phyloP scores from a whole-genome alignment of 2,888 invertebrate species.

The Bimastos eiseni region DNA sequence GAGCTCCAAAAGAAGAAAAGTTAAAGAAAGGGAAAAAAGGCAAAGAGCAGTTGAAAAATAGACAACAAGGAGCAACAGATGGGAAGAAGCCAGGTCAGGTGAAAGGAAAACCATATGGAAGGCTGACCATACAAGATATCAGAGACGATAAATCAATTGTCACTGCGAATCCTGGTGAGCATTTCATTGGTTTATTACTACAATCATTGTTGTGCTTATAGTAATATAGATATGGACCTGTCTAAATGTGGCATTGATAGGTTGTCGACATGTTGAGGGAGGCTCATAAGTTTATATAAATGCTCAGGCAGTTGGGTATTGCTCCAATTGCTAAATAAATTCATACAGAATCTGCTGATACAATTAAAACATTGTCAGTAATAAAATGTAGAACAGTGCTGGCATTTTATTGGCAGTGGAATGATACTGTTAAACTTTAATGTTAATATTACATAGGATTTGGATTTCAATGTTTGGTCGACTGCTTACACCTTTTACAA shows the following conservation, averaged over 20 bases:
- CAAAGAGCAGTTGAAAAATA: constrained; percentile 31
- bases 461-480: no score
- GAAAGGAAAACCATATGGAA: constrained; percentile 21
- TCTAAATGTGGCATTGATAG: constrained; percentile 24
- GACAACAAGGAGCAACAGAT: constrained; percentile 27
- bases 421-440: not conserved
- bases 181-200: not conserved
- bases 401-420: not conserved
- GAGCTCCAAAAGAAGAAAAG: constrained; percentile 56
- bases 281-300: not conserved
- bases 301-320: not conserved
- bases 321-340: no score
- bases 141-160: constrained; percentile 23
- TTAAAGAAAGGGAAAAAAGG: constrained; percentile 50
- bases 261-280: not conserved
- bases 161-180: not conserved
- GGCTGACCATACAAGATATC: constrained; percentile 40
- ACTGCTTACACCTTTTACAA: no score
- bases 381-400: not conserved
- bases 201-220: no score
- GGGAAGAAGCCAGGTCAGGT: constrained; percentile 24
- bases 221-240: not conserved
- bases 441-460: not conserved
- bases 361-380: not conserved
- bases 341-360: no score